These are phyloP conservation scores for Orius insidiosus DNA, from an alignment of 1,140 invertebrate species.

Conservation along the genomic window DNA sequence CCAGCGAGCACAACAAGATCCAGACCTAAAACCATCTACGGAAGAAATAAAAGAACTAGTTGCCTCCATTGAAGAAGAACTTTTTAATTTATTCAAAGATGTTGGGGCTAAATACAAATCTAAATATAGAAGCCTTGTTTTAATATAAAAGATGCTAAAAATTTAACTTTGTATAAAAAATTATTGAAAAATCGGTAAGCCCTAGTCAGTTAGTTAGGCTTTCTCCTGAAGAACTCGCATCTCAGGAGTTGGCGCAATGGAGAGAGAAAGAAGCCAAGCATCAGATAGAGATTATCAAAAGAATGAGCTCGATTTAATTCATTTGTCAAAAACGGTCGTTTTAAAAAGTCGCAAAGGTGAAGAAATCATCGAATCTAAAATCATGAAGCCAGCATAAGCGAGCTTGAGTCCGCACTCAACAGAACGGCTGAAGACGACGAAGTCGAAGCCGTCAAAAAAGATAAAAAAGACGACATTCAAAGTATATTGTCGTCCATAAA, in stretches of 20 bases:
- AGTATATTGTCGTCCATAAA: constrained; percentile 17
- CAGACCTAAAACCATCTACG: constrained; percentile 36
- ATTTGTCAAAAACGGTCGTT: constrained; percentile 56
- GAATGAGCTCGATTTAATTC: constrained; percentile 63
- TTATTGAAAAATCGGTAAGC: constrained; percentile 26
- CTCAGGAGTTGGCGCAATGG: constrained; percentile 86
- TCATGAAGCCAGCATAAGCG: constrained; percentile 41
- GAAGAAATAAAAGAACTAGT: constrained; percentile 40
- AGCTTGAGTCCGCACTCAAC: constrained; percentile 41
- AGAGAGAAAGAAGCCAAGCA: constrained; percentile 81
- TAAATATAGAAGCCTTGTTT: constrained; percentile 80
- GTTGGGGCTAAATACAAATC: constrained; percentile 78
- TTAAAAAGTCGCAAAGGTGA: constrained; percentile 90
- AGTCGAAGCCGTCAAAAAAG: constrained; percentile 7
- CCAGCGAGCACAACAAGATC: constrained; percentile 42
- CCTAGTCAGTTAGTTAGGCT: constrained; percentile 47
- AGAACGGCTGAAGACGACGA: constrained; percentile 22
- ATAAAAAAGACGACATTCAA: neutral
- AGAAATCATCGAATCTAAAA: constrained; percentile 39
- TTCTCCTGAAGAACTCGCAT: constrained; percentile 83
- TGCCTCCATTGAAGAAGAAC: constrained; percentile 60
- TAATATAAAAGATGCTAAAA: constrained; percentile 88
- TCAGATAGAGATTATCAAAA: constrained; percentile 87
- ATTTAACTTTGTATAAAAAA: constrained; percentile 73
- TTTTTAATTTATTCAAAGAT: constrained; percentile 63